phyloP scores from a whole-genome alignment of 2,888 invertebrate species.

The Ommatoiulus sabulosus region DNA sequence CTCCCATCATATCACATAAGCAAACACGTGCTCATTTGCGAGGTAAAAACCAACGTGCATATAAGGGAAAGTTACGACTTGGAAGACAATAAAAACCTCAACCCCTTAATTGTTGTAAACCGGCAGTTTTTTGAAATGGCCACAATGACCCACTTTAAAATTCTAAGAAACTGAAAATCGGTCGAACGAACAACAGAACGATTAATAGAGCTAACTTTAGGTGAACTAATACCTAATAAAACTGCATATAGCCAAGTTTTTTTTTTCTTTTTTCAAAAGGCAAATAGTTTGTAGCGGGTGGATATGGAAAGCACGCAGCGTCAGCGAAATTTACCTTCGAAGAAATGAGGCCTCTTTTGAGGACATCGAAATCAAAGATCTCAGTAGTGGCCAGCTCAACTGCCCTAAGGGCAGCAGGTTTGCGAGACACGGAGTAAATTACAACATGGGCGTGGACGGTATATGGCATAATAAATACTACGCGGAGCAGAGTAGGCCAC shows the following conservation, averaged over 20 bases:
- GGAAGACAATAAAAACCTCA: neutral
- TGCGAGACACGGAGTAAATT: conserved; percentile 18
- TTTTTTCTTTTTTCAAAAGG: no score
- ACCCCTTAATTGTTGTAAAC: neutral
- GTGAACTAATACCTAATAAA: neutral
- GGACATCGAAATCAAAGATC: conserved; percentile 1
- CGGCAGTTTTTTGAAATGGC: neutral
- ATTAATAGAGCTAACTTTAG: neutral
- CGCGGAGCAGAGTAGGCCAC: conserved; percentile 10
- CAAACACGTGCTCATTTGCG: neutral
- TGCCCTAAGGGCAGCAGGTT: conserved; percentile 19
- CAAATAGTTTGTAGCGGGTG: neutral
- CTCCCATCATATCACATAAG: neutral
- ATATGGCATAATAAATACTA: conserved; percentile 2
- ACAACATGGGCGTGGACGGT: neutral
- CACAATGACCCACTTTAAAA: conserved; percentile 19
- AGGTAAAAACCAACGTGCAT: neutral
- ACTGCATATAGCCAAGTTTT: no score
- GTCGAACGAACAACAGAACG: neutral
- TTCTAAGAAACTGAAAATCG: neutral
- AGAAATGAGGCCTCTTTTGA: neutral
- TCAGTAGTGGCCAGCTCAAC: neutral
- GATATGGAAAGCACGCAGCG: neutral
- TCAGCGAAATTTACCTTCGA: neutral
- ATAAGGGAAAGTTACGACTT: neutral